Base-by-base conservation (phyloP, 1,140 invertebrate genomes). In the Brachionus rubens region DNA sequence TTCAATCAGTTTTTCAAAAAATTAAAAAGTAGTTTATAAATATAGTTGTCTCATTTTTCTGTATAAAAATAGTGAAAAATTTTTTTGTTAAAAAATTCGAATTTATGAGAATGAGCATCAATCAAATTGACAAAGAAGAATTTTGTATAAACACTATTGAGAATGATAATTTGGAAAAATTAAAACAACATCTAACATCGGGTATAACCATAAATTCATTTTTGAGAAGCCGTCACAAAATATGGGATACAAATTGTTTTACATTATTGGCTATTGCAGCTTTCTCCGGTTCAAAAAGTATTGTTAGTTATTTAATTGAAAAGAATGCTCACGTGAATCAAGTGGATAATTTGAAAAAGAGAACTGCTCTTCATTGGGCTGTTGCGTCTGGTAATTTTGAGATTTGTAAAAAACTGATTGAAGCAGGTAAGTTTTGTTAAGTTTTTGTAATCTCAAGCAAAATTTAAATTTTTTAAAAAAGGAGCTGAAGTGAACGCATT, bases 311-410 rank as follows among this genome's bases (percentile, higher is more conserved):
- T 28, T 46, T 79, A 21, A 50, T 79, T 16, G 47, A 54, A 10
- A 30, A 56, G n/a, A 65, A 70, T 19, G 82, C 81, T 14, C 56
- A 79, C 40, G 70, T 80, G 7, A 79, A 80, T 52, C 68, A 72
- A 72, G 56, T 81, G 1, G 80, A 80, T 52, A 83, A 83, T 76
- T 82, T 82, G 77, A 83, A 83, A 77, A 80, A 80, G n/a, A 82
- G 82, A 0, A 82, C 82, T 12, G 81, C 82, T 12, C 77, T 83
- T 3, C 80, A 83, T 62, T 83, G 82, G 82, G 82, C 82, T 0
- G 80, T 82, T 14, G 77, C 81, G 10, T 83, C 82, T 52, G 79
- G 80, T n/a, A 79, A 80, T 75, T 76, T 76, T 7, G 77, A 81
- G 19, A 78, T 79, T 4, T 81, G 82, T 3, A 47, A 77, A 28